Evolutionary conservation across 2,888 invertebrate genomes (phyloP).

Genomic region (Pecten maximus): DNA sequence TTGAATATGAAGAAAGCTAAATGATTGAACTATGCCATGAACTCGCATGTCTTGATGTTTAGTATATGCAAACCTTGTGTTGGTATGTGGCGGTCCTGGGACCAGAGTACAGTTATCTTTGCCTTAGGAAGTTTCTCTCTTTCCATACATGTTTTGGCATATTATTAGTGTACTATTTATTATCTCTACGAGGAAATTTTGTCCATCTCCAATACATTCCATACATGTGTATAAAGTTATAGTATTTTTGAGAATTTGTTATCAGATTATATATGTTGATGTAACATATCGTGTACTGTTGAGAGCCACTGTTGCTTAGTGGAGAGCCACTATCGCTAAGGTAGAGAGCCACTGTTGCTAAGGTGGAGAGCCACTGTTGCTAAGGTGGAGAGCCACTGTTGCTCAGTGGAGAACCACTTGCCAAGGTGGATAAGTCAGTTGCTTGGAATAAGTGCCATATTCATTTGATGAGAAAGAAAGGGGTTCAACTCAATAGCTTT

Average conservation of each 20-base stretch:
- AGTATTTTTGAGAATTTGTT: slow-evolving; percentile 35
- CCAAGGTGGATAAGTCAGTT: not conserved
- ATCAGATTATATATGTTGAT: slow-evolving; percentile 34
- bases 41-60: not conserved
- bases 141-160: slow-evolving; percentile 27
- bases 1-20: not conserved
- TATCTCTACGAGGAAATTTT: not conserved
- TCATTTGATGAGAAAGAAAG: not conserved
- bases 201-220: slow-evolving; percentile 32
- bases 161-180: not conserved
- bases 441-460: slow-evolving; percentile 35
- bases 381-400: slow-evolving; percentile 11
- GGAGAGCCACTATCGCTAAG: slow-evolving; percentile 15
- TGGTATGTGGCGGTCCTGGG: not conserved
- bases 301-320: slow-evolving; percentile 26
- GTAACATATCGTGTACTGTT: slow-evolving; percentile 29
- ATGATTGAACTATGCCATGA: not conserved
- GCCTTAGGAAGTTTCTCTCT: not conserved
- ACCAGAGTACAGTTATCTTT: slow-evolving; percentile 1
- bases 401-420: slow-evolving; percentile 17
- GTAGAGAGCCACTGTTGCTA: no score
- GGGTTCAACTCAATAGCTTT: not conserved
- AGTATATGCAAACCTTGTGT: slow-evolving; percentile 12
- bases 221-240: slow-evolving; percentile 29
- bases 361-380: no score